Evolutionary conservation across 2,888 invertebrate genomes (phyloP).

Genomic region (Caenorhabditis uteleia): DNA sequence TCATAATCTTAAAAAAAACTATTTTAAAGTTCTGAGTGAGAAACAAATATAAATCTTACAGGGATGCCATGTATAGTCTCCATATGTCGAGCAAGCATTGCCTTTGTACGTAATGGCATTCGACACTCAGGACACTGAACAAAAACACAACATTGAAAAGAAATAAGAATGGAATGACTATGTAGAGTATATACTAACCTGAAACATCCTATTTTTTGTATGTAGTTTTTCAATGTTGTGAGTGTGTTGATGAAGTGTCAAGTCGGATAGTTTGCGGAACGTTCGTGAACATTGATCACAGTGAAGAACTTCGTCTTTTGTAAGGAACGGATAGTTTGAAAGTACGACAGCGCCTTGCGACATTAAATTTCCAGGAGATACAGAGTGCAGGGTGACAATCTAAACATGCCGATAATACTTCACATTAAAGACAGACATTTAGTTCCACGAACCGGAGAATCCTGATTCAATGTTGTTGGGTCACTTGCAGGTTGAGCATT

Average conservation of each 20-base stretch:
- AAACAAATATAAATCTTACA: conserved; percentile 30
- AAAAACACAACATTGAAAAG: not conserved
- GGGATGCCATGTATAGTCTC: conserved; percentile 45
- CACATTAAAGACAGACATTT: no score
- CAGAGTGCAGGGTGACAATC: no score
- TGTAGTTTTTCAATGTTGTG: conserved; percentile 72
- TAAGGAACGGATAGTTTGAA: no score
- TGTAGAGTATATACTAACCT: conserved; percentile 23
- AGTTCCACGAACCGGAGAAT: no score
- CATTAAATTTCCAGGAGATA: no score
- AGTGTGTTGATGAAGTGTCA: conserved; percentile 60
- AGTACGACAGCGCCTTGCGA: not conserved
- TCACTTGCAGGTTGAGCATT: no score
- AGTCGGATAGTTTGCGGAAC: conserved; percentile 80
- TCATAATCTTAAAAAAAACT: not conserved
- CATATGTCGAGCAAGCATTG: conserved; percentile 64
- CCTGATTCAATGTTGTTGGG: no score
- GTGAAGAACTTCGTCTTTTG: conserved; percentile 19
- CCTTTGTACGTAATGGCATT: conserved; percentile 64
- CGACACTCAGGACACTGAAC: conserved; percentile 69
- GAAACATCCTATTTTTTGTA: conserved; percentile 43
- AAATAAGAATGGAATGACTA: no score
- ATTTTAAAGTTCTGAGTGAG: no score
- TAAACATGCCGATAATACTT: no score
- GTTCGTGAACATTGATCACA: conserved; percentile 83